Conservation (phyloP, 2,888 invertebrate species). For the Pachymerium ferrugineum region DNA sequence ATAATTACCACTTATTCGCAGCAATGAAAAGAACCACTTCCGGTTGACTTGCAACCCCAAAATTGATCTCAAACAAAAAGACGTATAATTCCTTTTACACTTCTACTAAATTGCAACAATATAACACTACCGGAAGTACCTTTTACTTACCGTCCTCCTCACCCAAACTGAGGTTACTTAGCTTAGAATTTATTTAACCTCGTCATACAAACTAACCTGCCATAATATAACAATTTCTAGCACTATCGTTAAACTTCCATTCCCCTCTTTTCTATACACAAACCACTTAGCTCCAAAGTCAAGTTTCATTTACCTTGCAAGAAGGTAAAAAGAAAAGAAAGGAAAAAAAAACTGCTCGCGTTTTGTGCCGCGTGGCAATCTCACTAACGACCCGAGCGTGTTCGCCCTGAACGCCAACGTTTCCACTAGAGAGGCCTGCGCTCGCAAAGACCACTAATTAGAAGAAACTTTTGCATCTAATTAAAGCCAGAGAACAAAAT, state of each 20-base stretch:
- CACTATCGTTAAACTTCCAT: conserved; percentile 3
- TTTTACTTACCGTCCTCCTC: too few species aligned
- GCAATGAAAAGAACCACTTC: too few species aligned
- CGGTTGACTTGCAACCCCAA: too few species aligned
- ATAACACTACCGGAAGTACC: too few species aligned
- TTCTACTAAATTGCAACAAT: too few species aligned
- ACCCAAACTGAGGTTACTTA: too few species aligned
- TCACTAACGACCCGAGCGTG: conserved; percentile 22
- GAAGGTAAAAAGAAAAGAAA: too few species aligned
- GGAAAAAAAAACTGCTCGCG: conserved; percentile 1
- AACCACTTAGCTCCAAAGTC: conserved; percentile 14
- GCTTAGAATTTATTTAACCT: too few species aligned
- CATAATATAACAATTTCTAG: background rate
- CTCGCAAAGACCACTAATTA: conserved; percentile 30
- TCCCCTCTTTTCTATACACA: background rate
- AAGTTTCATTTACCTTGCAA: conserved; percentile 18
- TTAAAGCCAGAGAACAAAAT: conserved; percentile 31
- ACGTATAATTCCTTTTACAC: too few species aligned
- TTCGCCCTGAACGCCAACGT: conserved; percentile 4
- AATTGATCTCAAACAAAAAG: too few species aligned
- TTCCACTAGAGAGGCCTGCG: conserved; percentile 19
- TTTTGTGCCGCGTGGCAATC: conserved; percentile 22
- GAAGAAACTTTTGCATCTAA: conserved; percentile 33
- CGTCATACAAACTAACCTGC: background rate
- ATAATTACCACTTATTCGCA: too few species aligned